phyloP scores from a whole-genome alignment of 1,140 invertebrate species.

The Chymomyza costata region DNA sequence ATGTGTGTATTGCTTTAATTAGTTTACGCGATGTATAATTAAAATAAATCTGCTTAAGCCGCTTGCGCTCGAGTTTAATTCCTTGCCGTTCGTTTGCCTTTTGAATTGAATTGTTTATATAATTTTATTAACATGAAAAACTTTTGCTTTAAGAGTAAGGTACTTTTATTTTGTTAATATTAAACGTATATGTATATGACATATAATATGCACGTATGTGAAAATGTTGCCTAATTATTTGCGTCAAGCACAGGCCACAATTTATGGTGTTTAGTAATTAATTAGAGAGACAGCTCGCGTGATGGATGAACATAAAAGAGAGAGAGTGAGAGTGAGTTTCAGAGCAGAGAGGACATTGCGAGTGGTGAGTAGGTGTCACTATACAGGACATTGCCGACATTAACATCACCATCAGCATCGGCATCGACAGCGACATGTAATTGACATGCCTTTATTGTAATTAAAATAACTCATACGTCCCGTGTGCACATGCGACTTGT shows the following conservation, averaged over 20 bases:
- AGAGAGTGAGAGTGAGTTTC: no score
- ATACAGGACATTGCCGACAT: no score
- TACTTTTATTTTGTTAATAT: not conserved
- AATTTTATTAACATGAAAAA: conserved; percentile 39
- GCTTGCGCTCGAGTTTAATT: conserved; percentile 13
- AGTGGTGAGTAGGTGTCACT: conserved; percentile 43
- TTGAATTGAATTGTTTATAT: conserved; percentile 4
- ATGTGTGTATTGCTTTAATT: conserved; percentile 48
- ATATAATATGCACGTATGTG: conserved; percentile 3
- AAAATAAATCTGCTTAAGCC: conserved; percentile 51
- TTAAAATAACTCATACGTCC: conserved; percentile 71
- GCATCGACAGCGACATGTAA: conserved; percentile 43
- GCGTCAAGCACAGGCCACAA: conserved; percentile 23
- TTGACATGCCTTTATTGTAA: conserved; percentile 71
- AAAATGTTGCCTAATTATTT: conserved; percentile 24
- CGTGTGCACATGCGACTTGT: no score
- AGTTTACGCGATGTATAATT: conserved; percentile 50
- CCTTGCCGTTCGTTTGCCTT: conserved; percentile 18
- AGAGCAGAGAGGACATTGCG: conserved; percentile 3
- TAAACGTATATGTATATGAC: conserved; percentile 5
- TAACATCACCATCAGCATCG: no score
- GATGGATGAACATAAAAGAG: no score
- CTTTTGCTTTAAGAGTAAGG: conserved; percentile 1
- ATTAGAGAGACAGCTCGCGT: conserved; percentile 40
- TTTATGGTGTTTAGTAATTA: conserved; percentile 57